phyloP scores from a whole-genome alignment of 2,113 vertebrate genomes.

The Prunella fulvescens region DNA sequence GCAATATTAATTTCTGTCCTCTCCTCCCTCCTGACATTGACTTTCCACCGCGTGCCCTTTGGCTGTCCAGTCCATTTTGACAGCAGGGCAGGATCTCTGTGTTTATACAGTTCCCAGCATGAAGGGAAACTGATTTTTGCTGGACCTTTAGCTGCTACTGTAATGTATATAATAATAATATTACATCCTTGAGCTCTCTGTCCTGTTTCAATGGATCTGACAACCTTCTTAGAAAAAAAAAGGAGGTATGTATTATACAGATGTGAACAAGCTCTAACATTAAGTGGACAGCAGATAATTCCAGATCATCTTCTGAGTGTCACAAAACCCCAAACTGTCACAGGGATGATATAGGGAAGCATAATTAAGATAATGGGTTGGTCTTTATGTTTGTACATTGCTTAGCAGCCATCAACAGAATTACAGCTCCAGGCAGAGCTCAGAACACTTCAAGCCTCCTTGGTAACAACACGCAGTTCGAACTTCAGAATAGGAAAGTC shows the following conservation, averaged over 20 bases:
- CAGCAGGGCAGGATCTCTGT: background rate
- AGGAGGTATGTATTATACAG: background rate
- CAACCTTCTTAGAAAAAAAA: slow-evolving; percentile 1
- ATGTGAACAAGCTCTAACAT: background rate
- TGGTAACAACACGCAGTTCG: background rate
- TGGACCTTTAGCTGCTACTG: background rate
- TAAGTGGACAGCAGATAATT: slow-evolving; percentile 40
- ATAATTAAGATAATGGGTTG: slow-evolving; percentile 39
- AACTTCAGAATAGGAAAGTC: background rate
- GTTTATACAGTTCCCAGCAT: background rate
- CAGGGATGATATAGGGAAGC: background rate
- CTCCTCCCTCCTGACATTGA: background rate
- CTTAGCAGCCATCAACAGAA: background rate
- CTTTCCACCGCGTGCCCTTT: background rate
- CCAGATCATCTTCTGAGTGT: slow-evolving; percentile 17
- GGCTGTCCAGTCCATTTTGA: background rate
- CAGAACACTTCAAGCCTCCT: background rate
- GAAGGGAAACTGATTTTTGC: background rate
- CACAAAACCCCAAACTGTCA: background rate
- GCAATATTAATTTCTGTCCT: slow-evolving; percentile 11
- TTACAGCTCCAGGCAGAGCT: background rate
- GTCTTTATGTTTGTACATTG: background rate
- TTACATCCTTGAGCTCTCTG: background rate
- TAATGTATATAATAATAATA: slow-evolving; percentile 12
- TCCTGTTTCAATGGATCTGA: background rate